Evolutionary conservation across 2,113 vertebrate species (phyloP).

Genomic region (Sitta europaea): DNA sequence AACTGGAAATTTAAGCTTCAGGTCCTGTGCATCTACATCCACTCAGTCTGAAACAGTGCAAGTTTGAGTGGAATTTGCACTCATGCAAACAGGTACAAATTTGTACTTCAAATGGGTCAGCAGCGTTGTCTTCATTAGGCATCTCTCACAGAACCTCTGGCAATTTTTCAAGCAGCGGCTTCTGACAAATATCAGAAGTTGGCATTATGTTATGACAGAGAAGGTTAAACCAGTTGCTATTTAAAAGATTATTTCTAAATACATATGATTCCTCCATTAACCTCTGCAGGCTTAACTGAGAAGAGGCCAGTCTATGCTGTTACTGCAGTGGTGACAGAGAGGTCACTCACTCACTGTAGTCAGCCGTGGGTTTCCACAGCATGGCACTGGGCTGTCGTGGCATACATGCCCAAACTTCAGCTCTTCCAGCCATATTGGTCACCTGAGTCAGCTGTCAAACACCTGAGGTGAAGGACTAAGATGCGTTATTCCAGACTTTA

Average conservation of each 20-base stretch:
- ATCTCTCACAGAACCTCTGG: neutral
- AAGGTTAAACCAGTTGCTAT: neutral
- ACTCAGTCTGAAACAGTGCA: neutral
- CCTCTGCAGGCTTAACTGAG: neutral
- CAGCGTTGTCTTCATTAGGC: neutral
- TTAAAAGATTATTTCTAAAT: neutral
- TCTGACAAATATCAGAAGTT: neutral
- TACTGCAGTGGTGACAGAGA: neutral
- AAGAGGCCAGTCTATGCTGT: neutral
- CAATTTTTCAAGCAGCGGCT: neutral
- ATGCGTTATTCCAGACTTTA: neutral
- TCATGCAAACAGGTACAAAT: too few relatives aligned
- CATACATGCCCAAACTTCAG: neutral
- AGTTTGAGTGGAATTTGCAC: neutral
- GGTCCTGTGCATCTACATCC: neutral
- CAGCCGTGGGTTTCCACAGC: neutral
- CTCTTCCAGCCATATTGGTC: neutral
- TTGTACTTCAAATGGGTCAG: neutral
- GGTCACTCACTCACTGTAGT: neutral
- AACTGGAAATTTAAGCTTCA: neutral
- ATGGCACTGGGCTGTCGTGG: neutral
- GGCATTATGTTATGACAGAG: neutral
- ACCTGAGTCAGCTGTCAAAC: neutral
- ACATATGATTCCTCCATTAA: neutral
- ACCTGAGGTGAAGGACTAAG: neutral